Conservation (phyloP, 92 coral and sea anemone genomes). For the Plumapathes pennacea region DNA sequence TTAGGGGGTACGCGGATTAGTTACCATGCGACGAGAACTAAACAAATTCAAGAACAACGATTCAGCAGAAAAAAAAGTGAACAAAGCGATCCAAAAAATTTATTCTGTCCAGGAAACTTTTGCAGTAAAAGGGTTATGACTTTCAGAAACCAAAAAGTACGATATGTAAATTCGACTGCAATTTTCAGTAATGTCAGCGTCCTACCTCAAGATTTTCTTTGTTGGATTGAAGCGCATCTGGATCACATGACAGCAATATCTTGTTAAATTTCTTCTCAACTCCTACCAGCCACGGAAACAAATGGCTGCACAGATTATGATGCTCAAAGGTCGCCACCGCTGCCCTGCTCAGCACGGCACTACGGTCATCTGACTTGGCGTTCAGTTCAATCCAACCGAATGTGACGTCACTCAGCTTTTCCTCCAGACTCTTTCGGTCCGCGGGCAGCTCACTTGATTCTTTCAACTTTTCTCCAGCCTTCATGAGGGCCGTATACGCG, state of each 20-base stretch:
- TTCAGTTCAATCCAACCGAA: constrained; percentile 84
- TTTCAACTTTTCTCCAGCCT: constrained; percentile 65
- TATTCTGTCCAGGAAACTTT: too few species aligned
- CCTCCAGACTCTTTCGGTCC: constrained; percentile 76
- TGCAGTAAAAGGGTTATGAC: too few species aligned
- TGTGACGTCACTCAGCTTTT: constrained; percentile 66
- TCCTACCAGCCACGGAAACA: constrained; percentile 75
- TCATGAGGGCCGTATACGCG: constrained; percentile 47
- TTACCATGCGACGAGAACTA: too few species aligned
- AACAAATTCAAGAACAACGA: too few species aligned
- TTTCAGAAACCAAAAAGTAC: too few species aligned
- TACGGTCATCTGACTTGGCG: constrained; percentile 63
- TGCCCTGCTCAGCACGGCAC: constrained; percentile 67
- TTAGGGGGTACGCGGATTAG: too few species aligned
- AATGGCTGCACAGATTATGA: constrained; percentile 62
- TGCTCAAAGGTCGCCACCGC: constrained; percentile 65
- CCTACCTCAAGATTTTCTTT: constrained; percentile 84
- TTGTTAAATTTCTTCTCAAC: constrained; percentile 69
- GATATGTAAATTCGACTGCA: too few species aligned
- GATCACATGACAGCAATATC: constrained; percentile 67
- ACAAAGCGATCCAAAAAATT: too few species aligned
- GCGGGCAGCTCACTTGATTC: constrained; percentile 63
- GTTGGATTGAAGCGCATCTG: constrained; percentile 57
- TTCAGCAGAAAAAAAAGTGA: too few species aligned
- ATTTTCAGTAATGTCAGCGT: too few species aligned